Evolutionary conservation across 2,113 vertebrate genomes (phyloP), one percentile per base, ranked within the genome.

Genomic region (Rhynchomys soricoides): DNA sequence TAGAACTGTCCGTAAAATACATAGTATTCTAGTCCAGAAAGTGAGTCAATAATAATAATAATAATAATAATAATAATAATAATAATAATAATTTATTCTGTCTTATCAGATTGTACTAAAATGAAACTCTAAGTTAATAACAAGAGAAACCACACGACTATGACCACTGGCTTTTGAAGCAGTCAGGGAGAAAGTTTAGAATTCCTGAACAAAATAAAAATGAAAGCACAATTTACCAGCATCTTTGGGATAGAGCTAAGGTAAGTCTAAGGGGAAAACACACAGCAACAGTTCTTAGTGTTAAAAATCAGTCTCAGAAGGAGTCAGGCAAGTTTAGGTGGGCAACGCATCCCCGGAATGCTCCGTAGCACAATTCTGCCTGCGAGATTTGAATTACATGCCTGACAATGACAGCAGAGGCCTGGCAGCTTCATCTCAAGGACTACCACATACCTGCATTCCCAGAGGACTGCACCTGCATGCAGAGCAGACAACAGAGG

Each of bases 401-500:
- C 74, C 29, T 15, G 12, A 15, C 43, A 43, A 22, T 24, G 24
- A 48, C 1, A 43, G 24, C 74, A 45, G 10, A 45, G 6, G 74
- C 43, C 24, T 73, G 37, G 37, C n/a, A 40, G n/a, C 37, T 48
- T 11, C 40, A 45, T 48, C 24, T 29, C 24, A 45, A 29, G 24
- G 74, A 29, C 74, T 24, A 16, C 4, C 1, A 15, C 11, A 48
- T 75, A 45, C 10, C 24, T 48, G 74, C 24, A 13, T 24, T 45
- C 45, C 43, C 29, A 24, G 43, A 77, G 43, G 6, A 31, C 74
- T 77, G 24, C 45, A 16, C 12, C 74, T 48, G 7, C 24, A 48
- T 13, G 12, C 73, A 45, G 74, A 48, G 12, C 4, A 1, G 99
- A 99, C 99, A 99, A 99, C 99, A 24, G 99, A 98, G 96, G 99